Conservation (phyloP, 2,113 vertebrate genomes). For the Anhinga anhinga region DNA sequence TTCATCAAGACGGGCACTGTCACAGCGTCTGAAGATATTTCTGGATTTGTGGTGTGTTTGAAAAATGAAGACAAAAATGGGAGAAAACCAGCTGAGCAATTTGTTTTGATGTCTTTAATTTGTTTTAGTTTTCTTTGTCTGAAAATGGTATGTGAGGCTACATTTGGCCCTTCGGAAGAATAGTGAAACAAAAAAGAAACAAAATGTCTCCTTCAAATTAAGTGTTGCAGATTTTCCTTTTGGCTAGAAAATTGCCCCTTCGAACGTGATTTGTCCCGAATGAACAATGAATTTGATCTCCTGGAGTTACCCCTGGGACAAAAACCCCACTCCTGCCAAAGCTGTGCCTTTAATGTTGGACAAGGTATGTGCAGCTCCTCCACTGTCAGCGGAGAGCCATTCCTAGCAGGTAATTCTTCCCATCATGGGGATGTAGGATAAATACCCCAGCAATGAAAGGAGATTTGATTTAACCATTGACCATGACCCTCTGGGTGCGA, state of each 20-base stretch:
- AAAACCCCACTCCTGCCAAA: not conserved
- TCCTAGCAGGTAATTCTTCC: not conserved
- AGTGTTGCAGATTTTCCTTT: not conserved
- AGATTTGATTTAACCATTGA: not conserved
- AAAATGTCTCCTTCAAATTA: not conserved
- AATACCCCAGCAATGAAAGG: not conserved
- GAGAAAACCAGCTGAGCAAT: not conserved
- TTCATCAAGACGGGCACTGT: not conserved
- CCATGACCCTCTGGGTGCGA: too few species aligned
- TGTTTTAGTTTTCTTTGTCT: not conserved
- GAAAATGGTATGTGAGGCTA: not conserved
- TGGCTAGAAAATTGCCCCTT: not conserved
- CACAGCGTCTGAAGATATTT: not conserved
- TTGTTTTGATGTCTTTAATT: not conserved
- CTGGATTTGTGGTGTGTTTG: not conserved
- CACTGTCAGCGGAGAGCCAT: not conserved
- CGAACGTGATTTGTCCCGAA: not conserved
- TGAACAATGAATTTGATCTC: not conserved
- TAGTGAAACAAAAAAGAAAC: not conserved
- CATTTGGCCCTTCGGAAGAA: not conserved
- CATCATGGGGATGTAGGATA: not conserved
- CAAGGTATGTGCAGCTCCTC: not conserved
- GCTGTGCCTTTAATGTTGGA: rapidly evolving
- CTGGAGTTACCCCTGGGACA: not conserved
- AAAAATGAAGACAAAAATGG: not conserved